These are phyloP conservation scores for Albula glossodonta DNA, from an alignment of 2,113 vertebrate genomes.

Conservation along the genomic window DNA sequence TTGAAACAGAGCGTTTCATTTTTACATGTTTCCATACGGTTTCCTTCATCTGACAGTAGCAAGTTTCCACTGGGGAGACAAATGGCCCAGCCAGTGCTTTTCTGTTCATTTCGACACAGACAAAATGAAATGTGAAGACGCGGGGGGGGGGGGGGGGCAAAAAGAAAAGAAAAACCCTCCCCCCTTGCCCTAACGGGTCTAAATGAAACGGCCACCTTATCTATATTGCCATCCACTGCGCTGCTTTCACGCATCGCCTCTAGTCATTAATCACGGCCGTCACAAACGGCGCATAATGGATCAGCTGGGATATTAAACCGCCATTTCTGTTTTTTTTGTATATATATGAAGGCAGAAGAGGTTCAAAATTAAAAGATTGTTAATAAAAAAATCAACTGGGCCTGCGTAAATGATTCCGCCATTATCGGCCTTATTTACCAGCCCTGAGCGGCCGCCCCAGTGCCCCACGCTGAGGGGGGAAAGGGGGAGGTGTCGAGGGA, in stretches of 20 bases:
- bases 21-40: background rate
- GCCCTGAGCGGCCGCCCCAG: slow-evolving; percentile 76
- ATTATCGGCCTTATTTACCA: slow-evolving; percentile 74
- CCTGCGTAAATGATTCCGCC: slow-evolving; percentile 67
- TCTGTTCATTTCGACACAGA: slow-evolving; percentile 60
- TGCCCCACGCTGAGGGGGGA: slow-evolving; percentile 60
- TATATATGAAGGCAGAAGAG: slow-evolving; percentile 51
- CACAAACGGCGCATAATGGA: slow-evolving; percentile 72
- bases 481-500: slow-evolving; percentile 51
- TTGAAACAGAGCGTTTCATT: background rate
- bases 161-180: slow-evolving; percentile 37
- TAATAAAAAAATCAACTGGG: slow-evolving; percentile 68
- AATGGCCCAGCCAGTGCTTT: slow-evolving; percentile 54
- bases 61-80: slow-evolving; percentile 44
- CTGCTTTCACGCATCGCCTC: slow-evolving; percentile 76
- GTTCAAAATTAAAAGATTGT: slow-evolving; percentile 73
- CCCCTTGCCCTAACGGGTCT: slow-evolving; percentile 58
- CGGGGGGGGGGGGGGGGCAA: slow-evolving; percentile 35
- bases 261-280: slow-evolving; percentile 75
- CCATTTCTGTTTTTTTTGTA: slow-evolving; percentile 51
- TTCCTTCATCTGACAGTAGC: slow-evolving; percentile 45
- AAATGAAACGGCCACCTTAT: slow-evolving; percentile 69
- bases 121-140: slow-evolving; percentile 62
- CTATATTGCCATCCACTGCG: slow-evolving; percentile 75
- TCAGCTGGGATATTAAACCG: slow-evolving; percentile 75